Percentiles rank a stretch among this genome's conserved stretches.
Conservation (phyloP, 2,888 invertebrate genomes). For the Aproaerema taeniolella region DNA sequence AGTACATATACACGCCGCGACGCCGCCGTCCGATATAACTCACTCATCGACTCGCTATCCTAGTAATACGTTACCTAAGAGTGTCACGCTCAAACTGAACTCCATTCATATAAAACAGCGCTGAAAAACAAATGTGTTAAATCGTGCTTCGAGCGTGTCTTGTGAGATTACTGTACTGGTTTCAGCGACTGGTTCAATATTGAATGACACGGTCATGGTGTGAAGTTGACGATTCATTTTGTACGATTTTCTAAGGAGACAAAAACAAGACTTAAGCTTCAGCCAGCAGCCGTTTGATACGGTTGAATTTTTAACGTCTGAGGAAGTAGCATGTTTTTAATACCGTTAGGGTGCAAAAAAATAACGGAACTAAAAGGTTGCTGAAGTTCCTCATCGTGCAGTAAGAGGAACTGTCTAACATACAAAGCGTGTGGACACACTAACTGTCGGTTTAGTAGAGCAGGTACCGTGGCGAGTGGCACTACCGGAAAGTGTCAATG, state of each 20-base stretch:
- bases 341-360: too few species aligned
- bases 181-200: background rate
- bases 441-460: constrained; percentile 14
- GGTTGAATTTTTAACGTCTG: too few species aligned
- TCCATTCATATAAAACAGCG: constrained; percentile 20
- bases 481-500: constrained; percentile 36
- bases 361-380: too few species aligned
- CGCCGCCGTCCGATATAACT: constrained; percentile 25
- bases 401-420: constrained; percentile 8
- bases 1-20: constrained; percentile 19
- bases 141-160: background rate
- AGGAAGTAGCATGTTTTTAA: too few species aligned
- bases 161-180: background rate
- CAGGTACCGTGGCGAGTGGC: constrained; percentile 16
- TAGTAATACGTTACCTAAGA: constrained; percentile 16
- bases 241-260: too few species aligned
- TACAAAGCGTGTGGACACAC: too few species aligned
- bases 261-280: too few species aligned
- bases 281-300: too few species aligned
- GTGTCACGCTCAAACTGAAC: constrained; percentile 16
- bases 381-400: constrained; percentile 6
- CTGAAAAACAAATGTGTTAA: constrained; percentile 6
- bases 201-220: too few species aligned
- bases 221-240: too few species aligned
- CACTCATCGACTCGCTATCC: constrained; percentile 24